phyloP scores from a whole-genome alignment of 2,113 vertebrate genomes.

The Girardinichthys multiradiatus region DNA sequence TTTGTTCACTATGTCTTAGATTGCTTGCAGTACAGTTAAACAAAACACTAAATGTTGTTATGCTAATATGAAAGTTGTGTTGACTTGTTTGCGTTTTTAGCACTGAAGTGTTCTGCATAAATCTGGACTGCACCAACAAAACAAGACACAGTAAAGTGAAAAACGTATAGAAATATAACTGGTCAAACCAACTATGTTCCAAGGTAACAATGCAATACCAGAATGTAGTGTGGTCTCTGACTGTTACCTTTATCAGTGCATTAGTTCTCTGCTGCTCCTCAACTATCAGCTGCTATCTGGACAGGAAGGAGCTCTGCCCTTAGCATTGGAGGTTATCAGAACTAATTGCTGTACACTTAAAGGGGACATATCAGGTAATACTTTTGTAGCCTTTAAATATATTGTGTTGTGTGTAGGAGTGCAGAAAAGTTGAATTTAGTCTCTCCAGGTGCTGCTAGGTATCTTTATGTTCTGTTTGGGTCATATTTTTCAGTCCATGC shows the following conservation, averaged over 20 bases:
- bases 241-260: background rate
- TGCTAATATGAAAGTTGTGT: background rate
- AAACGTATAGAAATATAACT: background rate
- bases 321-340: conserved; percentile 19
- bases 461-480: too few relatives aligned
- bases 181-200: background rate
- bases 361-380: too few relatives aligned
- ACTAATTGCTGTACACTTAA: background rate
- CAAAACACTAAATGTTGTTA: background rate
- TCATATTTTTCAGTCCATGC: too few relatives aligned
- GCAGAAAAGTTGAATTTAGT: too few relatives aligned
- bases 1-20: background rate
- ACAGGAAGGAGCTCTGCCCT: conserved; percentile 18
- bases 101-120: background rate
- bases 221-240: background rate
- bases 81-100: background rate
- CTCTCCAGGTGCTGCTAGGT: too few relatives aligned
- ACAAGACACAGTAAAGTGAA: background rate
- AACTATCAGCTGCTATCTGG: conserved; percentile 24
- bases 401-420: too few relatives aligned
- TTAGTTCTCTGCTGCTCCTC: conserved; percentile 12
- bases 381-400: too few relatives aligned
- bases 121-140: too few relatives aligned
- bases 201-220: background rate
- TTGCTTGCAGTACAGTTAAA: background rate